Evolutionary conservation across 2,888 invertebrate genomes (phyloP), one percentile per base, ranked within the genome.

Genomic region (Tuta absoluta): DNA sequence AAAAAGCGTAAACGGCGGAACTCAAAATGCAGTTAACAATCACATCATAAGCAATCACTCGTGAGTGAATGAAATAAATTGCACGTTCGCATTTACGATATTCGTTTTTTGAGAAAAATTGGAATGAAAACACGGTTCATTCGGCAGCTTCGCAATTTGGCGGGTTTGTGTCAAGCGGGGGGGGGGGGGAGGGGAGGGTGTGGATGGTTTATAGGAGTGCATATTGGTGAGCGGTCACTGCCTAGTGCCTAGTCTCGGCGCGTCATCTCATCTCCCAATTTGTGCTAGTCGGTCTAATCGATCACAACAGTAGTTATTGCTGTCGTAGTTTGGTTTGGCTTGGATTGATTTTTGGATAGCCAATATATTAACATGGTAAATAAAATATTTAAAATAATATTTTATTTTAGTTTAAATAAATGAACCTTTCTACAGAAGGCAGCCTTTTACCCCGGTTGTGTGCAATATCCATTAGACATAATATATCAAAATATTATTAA

Each of bases 41-140:
- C 81, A 83, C 84, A 86, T 88, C 85, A 86, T 86, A 85, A 82
- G 84, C 86, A 87, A 87, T 88, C 84, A 85, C 77, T 79, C 73
- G 77, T 75, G 79, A 79, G 73, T 85, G 84, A 86, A 86, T 85
- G 82, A 84, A 87, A 84, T 80, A 84, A 87, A 89, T 87, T 87
- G 84, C 82, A 80, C 80, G 83, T 78, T 82, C 80, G 78, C 81
- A 81, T 86, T 87, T 85, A 80, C 81, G 81, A 81, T 83, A 82
- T 83, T 84, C 81, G 84, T 79, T 81, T 82, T 45, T 82, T 79
- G 78, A 75, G 75, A 81, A 84, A 85, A 84, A 83, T 73, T 78
- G 73, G 71, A 81, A 82, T 81, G 74, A 84, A 84, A 86, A 84
- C 82, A 83, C 71, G 79, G 75, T 80, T 73, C 75, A 76, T 76